Base-by-base conservation (phyloP, 2,888 invertebrate genomes). In the Melolontha melolontha region DNA sequence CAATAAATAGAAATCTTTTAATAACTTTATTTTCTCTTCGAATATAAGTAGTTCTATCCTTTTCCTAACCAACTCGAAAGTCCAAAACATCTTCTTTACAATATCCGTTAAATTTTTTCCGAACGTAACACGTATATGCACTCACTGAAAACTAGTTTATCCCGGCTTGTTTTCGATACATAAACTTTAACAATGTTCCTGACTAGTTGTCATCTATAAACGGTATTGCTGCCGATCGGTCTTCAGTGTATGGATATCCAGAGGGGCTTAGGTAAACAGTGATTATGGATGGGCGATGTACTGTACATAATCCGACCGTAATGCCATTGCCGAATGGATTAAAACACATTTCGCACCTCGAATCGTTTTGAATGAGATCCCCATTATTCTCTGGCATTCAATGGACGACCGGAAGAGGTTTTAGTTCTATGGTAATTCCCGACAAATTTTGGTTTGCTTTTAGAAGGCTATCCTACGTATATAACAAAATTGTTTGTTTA, bases 191-290 rank as follows among this genome's bases (percentile, higher is more conserved):
- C 44, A 42, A 44, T 59, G 29, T 44, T 29, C 59, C 59, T 59
- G 59, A 59, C 66, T 63, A 54, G 63, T 67, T 52, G 67, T 63
- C 67, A 54, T 44, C 54, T 63, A 67, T 67, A 47, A 50, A 12
- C 27, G 27, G 8, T n/a, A 27, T 22, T 27, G 41, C 59, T 59
- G 59, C 44, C 59, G 59, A 59, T 59, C 59, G 44, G 59, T 44
- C 44, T 59, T 44, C 44, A 29, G 22, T 29, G 44, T 59, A 57
- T 49, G 49, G 57, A 40, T 50, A 66, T 50, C 66, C 59, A 59
- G 47, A 59, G 66, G 76, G 76, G 75, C 77, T 81, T 80, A 81
- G 79, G 81, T 81, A 81, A 83, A 83, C 82, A 83, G 70, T 79
- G 77, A 80, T 83, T 83, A 80, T 83, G 75, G 74, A 73, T 73